A percentile compares a stretch with the other conserved stretches of the same genome.
phyloP scores from a whole-genome alignment of 2,797 vertebrate species.

The Thamnophis elegans region DNA sequence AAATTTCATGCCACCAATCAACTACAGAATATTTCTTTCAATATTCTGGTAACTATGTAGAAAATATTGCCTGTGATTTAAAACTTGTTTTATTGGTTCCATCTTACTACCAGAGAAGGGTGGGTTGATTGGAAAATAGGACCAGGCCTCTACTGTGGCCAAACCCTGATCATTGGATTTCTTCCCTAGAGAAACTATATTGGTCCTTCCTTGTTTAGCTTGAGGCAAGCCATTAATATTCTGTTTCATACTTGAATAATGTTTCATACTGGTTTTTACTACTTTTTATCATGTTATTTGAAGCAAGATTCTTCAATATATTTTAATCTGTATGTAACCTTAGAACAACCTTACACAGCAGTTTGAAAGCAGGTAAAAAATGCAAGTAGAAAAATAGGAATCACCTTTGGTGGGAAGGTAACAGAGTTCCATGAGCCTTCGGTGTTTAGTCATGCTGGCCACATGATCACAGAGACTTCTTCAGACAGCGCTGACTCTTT shows the following conservation, averaged over 20 bases:
- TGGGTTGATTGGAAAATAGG: background rate
- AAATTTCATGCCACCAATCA: background rate
- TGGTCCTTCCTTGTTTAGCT: background rate
- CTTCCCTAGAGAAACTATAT: background rate
- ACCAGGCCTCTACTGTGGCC: background rate
- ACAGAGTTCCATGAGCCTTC: no score
- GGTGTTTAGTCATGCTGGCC: no score
- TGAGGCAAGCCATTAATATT: background rate
- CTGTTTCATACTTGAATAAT: background rate
- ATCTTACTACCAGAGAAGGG: background rate
- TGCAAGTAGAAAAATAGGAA: no score
- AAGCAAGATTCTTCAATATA: background rate
- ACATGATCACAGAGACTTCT: no score
- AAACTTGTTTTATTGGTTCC: background rate
- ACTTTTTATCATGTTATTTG: background rate
- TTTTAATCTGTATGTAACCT: background rate
- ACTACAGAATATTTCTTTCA: background rate
- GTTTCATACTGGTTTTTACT: background rate
- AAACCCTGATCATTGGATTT: background rate
- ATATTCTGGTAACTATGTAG: background rate
- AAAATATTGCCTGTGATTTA: background rate
- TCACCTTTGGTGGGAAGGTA: no score
- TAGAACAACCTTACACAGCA: background rate
- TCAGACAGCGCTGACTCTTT: no score
- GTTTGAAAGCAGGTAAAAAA: no score